These are phyloP conservation scores for Dromaius novaehollandiae DNA, from an alignment of 2,113 vertebrate species.

Conservation along the genomic window DNA sequence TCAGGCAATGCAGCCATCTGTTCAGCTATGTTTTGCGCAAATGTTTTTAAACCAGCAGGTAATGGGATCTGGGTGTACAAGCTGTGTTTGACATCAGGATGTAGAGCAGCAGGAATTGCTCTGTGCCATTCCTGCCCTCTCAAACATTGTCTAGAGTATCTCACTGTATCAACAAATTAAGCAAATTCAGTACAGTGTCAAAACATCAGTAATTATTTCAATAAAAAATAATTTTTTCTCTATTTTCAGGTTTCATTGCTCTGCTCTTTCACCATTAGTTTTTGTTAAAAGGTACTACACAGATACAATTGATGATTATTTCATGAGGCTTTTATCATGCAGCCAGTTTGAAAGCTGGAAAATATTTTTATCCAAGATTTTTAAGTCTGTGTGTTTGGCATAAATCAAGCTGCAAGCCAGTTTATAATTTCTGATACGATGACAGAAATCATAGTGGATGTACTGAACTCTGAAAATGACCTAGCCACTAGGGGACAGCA, in stretches of 20 bases:
- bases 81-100: neutral
- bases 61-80: neutral
- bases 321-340: neutral
- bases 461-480: neutral
- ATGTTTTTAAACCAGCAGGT: neutral
- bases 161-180: neutral
- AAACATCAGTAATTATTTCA: neutral
- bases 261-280: neutral
- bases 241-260: neutral
- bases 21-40: neutral
- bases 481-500: slow-evolving; percentile 7
- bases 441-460: neutral
- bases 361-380: neutral
- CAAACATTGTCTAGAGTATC: neutral
- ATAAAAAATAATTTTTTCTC: neutral
- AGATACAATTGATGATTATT: neutral
- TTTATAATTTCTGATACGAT: neutral
- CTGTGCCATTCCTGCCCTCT: neutral
- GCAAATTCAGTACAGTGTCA: neutral
- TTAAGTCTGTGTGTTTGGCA: neutral
- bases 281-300: neutral
- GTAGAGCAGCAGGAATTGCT: neutral
- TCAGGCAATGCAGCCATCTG: neutral
- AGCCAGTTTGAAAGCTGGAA: neutral
- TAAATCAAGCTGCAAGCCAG: neutral